A percentile compares a stretch with the other conserved stretches of the same genome.
These are phyloP conservation scores for Agrochola litura DNA, from an alignment of 2,888 invertebrate genomes.

Conservation along the genomic window DNA sequence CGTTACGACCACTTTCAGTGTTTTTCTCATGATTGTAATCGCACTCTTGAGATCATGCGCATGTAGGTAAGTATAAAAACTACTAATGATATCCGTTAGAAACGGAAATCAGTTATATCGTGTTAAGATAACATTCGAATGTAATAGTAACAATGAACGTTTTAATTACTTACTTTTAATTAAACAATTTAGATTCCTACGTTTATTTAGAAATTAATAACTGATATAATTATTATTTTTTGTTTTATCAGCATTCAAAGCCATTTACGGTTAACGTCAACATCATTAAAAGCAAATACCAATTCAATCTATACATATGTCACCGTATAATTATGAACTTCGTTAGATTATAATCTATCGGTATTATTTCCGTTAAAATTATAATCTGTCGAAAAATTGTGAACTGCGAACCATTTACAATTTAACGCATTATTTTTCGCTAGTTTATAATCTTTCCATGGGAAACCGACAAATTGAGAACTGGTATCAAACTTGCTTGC, in stretches of 20 bases:
- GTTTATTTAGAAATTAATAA: slow-evolving; percentile 25
- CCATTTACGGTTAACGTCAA: background rate
- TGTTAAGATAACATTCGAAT: slow-evolving; percentile 27
- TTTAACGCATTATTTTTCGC: too few species aligned
- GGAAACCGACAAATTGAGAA: too few species aligned
- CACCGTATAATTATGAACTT: too few species aligned
- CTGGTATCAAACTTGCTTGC: too few species aligned
- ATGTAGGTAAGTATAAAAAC: slow-evolving; percentile 11
- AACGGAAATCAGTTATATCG: slow-evolving; percentile 28
- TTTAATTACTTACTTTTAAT: background rate
- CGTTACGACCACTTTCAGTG: background rate
- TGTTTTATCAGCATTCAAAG: background rate
- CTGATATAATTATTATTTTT: background rate
- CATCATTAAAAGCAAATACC: background rate
- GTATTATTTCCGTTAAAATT: too few species aligned
- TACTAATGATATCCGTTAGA: slow-evolving; percentile 38
- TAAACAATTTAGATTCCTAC: background rate
- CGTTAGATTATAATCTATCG: too few species aligned
- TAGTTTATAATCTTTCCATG: too few species aligned
- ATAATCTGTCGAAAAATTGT: too few species aligned
- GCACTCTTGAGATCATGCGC: slow-evolving; percentile 10
- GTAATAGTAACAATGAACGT: background rate
- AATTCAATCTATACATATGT: too few species aligned
- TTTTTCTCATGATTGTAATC: slow-evolving; percentile 16
- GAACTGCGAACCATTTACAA: too few species aligned